Percentiles rank a stretch among this genome's conserved stretches.
These are phyloP conservation scores for Lithobates sylvaticus DNA, from an alignment of 2,797 vertebrate genomes.

Conservation along the genomic window DNA sequence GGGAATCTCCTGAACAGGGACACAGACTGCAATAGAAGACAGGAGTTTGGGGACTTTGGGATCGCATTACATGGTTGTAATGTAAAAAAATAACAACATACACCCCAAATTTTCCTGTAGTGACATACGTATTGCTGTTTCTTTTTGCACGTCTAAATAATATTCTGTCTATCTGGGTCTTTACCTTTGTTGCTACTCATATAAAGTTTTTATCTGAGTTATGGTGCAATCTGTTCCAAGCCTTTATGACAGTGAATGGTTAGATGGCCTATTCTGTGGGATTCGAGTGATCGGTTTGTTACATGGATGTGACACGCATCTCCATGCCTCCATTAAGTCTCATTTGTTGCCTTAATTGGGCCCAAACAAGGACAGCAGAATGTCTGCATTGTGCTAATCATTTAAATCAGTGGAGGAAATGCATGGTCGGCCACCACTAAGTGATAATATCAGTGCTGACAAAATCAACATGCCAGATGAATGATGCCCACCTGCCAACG, in stretches of 20 bases:
- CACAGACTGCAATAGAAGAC: too few relatives aligned
- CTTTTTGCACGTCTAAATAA: not conserved
- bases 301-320: conserved; percentile 51
- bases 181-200: not conserved
- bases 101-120: not conserved
- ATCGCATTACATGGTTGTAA: not conserved
- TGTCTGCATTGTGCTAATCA: conserved; percentile 30
- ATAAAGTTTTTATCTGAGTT: not conserved
- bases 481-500: not conserved
- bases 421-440: conserved; percentile 34
- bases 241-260: conserved; percentile 5
- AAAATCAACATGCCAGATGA: not conserved
- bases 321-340: conserved; percentile 40
- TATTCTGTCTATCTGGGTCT: conserved; percentile 11
- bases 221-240: conserved; percentile 14
- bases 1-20: too few relatives aligned
- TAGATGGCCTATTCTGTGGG: not conserved
- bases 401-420: conserved; percentile 50
- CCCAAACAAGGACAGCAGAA: conserved; percentile 37
- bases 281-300: conserved; percentile 26
- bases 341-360: conserved; percentile 52
- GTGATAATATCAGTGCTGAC: not conserved
- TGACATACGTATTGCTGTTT: not conserved
- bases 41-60: too few relatives aligned
- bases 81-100: too few relatives aligned